Percentiles rank a stretch among this genome's conserved stretches.
Evolutionary conservation across 2,797 vertebrate genomes (phyloP).

Genomic region (Emydoidea blandingii): DNA sequence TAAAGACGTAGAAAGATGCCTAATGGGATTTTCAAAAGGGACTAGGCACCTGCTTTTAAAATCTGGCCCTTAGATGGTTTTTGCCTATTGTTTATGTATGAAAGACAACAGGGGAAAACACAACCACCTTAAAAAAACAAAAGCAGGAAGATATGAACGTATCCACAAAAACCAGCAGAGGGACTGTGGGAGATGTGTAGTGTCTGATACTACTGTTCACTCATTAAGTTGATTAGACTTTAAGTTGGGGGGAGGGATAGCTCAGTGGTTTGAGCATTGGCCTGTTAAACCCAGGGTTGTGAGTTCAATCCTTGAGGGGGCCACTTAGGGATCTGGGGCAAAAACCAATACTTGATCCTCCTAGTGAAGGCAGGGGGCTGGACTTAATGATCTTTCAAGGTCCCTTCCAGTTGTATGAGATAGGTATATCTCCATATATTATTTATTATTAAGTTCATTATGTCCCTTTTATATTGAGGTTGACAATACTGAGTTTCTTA

Average conservation of each 20-base stretch:
- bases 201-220: neutral
- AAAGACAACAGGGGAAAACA: neutral
- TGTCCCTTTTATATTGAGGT: neutral
- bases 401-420: too few species aligned
- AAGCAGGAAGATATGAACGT: neutral
- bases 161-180: neutral
- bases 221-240: neutral
- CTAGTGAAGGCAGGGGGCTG: too few species aligned
- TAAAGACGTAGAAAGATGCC: neutral
- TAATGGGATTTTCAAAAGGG: neutral
- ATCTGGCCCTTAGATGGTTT: neutral
- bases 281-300: too few species aligned
- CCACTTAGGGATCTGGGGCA: too few species aligned
- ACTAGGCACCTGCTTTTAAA: neutral
- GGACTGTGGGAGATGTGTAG: neutral
- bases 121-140: constrained; percentile 5
- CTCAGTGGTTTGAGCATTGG: too few species aligned
- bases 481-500: neutral
- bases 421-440: too few species aligned
- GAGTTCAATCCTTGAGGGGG: too few species aligned
- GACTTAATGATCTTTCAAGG: too few species aligned
- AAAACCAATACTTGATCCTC: too few species aligned
- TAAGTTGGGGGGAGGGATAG: too few species aligned
- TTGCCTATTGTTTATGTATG: rapidly evolving
- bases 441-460: neutral